These are phyloP conservation scores for Lipotes vexillifer DNA, from an alignment of 2,113 vertebrate genomes.

Conservation along the genomic window DNA sequence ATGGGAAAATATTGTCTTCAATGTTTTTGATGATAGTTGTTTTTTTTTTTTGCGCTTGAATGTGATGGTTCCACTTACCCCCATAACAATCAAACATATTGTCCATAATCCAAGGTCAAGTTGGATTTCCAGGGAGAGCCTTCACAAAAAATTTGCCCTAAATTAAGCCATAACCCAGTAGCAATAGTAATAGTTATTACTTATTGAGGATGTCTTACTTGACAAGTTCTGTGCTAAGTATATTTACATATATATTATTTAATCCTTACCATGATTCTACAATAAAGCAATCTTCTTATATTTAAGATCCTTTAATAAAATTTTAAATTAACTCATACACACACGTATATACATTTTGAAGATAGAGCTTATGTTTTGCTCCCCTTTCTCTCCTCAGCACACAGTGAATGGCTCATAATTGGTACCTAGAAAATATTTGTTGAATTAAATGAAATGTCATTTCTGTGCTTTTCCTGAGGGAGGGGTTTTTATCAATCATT, in stretches of 20 bases:
- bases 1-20: neutral
- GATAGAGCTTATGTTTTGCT: neutral
- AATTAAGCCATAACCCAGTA: neutral
- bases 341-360: neutral
- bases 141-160: neutral
- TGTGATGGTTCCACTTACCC: neutral
- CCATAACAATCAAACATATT: neutral
- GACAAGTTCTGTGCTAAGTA: neutral
- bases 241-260: neutral
- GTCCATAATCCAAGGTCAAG: neutral
- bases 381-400: neutral
- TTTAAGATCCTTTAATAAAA: constrained; percentile 10
- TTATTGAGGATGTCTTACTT: neutral
- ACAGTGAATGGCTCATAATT: neutral
- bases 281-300: neutral
- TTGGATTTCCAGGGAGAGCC: neutral
- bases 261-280: neutral
- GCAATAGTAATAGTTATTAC: neutral
- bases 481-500: neutral
- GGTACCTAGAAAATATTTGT: constrained; percentile 13
- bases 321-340: neutral
- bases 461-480: neutral
- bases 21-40: neutral
- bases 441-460: constrained; percentile 37
- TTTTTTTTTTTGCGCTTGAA: neutral